phyloP scores from a whole-genome alignment of 2,888 invertebrate species.

The Digitonthophagus gazella region DNA sequence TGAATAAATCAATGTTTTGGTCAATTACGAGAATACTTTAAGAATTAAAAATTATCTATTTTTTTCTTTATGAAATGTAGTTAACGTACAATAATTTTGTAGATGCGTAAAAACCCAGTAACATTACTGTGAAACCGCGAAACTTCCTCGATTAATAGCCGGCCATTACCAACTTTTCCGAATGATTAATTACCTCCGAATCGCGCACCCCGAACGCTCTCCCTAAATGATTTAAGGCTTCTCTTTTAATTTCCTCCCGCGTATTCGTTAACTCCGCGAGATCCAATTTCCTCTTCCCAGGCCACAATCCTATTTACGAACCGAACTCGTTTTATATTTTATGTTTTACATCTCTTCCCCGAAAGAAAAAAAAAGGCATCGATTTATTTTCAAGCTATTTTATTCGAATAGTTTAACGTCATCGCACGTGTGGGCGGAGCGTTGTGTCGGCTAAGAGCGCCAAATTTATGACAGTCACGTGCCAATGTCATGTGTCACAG shows the following conservation, averaged over 20 bases:
- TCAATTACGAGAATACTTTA: too few relatives aligned
- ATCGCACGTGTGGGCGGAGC: neutral
- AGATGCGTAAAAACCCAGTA: too few relatives aligned
- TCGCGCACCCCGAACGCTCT: too few relatives aligned
- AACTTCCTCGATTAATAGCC: neutral
- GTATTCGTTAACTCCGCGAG: neutral
- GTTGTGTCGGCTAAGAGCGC: neutral
- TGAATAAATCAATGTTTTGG: too few relatives aligned
- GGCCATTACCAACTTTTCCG: neutral
- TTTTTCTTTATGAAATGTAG: too few relatives aligned
- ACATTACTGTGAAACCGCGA: too few relatives aligned
- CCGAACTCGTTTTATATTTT: neutral
- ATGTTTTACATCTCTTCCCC: too few relatives aligned
- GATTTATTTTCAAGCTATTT: neutral
- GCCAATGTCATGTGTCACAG: slow-evolving; percentile 12
- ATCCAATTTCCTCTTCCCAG: neutral
- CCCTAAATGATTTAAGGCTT: neutral
- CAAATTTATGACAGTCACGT: slow-evolving; percentile 13
- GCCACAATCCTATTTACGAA: neutral
- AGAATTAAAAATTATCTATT: too few relatives aligned
- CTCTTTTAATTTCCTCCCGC: neutral
- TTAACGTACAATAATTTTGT: too few relatives aligned
- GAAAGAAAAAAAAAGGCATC: neutral
- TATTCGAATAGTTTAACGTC: neutral
- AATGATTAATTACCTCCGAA: neutral